These are phyloP conservation scores for Aplochiton taeniatus DNA, from an alignment of 2,797 vertebrate species.

Conservation along the genomic window DNA sequence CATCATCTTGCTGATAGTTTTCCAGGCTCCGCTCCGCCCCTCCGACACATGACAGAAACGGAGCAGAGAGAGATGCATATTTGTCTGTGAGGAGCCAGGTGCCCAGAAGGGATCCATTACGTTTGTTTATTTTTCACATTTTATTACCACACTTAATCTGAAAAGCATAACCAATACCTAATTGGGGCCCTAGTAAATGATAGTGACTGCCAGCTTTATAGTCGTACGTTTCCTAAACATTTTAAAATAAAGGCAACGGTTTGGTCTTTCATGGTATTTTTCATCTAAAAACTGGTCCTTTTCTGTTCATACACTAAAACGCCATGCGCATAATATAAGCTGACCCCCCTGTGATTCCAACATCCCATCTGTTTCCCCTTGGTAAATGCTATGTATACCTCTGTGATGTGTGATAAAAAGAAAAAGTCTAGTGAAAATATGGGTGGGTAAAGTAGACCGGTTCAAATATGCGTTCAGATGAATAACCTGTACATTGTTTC, in stretches of 20 bases:
- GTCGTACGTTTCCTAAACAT: background rate
- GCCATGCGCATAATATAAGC: slow-evolving; percentile 15
- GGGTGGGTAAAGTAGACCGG: slow-evolving; percentile 44
- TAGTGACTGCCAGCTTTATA: slow-evolving; percentile 13
- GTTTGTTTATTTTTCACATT: slow-evolving; percentile 74
- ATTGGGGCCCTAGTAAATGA: slow-evolving; percentile 35
- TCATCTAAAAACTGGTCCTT: slow-evolving; percentile 1
- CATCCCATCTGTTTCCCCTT: slow-evolving; percentile 31
- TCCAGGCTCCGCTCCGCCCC: slow-evolving; percentile 32
- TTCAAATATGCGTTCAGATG: slow-evolving; percentile 65
- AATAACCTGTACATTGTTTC: slow-evolving; percentile 74
- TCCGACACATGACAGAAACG: slow-evolving; percentile 27
- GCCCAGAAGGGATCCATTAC: slow-evolving; percentile 51
- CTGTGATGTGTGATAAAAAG: slow-evolving; percentile 58
- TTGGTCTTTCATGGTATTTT: background rate
- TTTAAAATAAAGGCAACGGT: too few relatives aligned
- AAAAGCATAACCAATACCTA: slow-evolving; percentile 64
- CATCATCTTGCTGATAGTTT: slow-evolving; percentile 38
- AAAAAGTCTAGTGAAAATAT: slow-evolving; percentile 35
- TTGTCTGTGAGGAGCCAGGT: slow-evolving; percentile 32
- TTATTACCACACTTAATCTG: slow-evolving; percentile 57
- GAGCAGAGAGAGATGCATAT: background rate
- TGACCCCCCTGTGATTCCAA: slow-evolving; percentile 26
- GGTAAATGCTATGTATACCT: slow-evolving; percentile 26
- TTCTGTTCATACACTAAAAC: slow-evolving; percentile 14